phyloP scores from a whole-genome alignment of 2,113 vertebrate species.

The Eulacestoma nigropectus region DNA sequence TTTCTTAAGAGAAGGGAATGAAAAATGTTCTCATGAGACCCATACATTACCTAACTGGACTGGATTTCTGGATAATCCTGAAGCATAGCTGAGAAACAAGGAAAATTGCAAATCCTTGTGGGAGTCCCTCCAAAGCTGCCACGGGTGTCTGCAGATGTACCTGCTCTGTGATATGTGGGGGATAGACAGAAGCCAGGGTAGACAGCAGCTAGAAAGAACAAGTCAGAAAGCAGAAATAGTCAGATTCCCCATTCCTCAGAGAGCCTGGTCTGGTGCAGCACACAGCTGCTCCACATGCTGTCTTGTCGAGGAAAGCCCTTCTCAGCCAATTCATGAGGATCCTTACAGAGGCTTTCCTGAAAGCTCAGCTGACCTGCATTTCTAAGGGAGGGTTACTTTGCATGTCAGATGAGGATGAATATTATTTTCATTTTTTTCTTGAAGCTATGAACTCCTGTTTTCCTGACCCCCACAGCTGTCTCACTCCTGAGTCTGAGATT shows the following conservation, averaged over 20 bases:
- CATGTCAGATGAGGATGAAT: neutral
- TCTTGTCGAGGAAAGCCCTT: neutral
- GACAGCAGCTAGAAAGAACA: neutral
- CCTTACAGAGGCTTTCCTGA: neutral
- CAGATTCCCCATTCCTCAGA: neutral
- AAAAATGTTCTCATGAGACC: neutral
- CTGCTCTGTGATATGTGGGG: neutral
- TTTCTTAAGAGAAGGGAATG: neutral
- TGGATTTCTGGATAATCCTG: neutral
- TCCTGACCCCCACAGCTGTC: neutral
- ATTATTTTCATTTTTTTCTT: neutral
- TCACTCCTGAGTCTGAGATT: neutral
- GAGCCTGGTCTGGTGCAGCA: neutral
- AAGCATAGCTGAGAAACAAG: neutral
- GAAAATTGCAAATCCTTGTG: neutral
- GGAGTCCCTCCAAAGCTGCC: neutral
- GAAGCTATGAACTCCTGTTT: neutral
- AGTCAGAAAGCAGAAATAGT: neutral
- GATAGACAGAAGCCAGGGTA: neutral
- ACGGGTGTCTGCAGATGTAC: neutral
- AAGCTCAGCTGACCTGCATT: neutral
- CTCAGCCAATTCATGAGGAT: neutral
- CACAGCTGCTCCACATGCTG: neutral
- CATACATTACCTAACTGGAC: neutral
- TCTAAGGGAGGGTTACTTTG: neutral